Conservation (phyloP, 2,888 invertebrate species). For the Eretmocerus hayati region DNA sequence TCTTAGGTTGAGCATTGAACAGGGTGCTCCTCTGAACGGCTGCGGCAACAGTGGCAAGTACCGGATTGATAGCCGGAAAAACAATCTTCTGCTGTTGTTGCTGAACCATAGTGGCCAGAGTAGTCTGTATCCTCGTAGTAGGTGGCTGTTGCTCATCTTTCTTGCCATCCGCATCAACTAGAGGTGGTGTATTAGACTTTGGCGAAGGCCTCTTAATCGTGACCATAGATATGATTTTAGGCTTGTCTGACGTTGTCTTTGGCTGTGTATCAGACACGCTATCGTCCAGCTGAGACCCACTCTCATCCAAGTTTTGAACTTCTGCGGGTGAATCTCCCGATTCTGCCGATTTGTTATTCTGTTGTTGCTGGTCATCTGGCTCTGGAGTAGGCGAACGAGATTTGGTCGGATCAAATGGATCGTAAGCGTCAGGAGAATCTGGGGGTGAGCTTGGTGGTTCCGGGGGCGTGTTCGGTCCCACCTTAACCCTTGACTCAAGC, state of each 20-base stretch:
- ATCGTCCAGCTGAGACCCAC: neutral
- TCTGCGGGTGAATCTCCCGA: conserved; percentile 26
- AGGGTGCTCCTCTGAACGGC: conserved; percentile 42
- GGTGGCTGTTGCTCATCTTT: neutral
- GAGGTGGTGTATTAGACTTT: conserved; percentile 16
- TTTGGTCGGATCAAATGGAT: conserved; percentile 87
- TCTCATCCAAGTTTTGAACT: conserved; percentile 17
- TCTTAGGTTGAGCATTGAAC: conserved; percentile 38
- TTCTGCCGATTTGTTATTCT: neutral
- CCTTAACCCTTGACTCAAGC: conserved; percentile 39
- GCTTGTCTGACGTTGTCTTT: conserved; percentile 35
- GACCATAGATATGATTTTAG: conserved; percentile 44
- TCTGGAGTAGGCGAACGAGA: conserved; percentile 62
- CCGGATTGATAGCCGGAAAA: conserved; percentile 42
- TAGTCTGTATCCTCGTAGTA: conserved; percentile 20
- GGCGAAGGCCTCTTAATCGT: conserved; percentile 40
- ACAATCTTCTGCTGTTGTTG: conserved; percentile 30
- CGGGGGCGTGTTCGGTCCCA: conserved; percentile 67
- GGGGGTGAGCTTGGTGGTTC: conserved; percentile 62
- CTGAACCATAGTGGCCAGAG: neutral
- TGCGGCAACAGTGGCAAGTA: conserved; percentile 43
- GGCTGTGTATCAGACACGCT: neutral
- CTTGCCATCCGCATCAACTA: conserved; percentile 7
- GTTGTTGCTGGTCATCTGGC: conserved; percentile 33
- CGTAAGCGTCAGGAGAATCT: conserved; percentile 76